Conservation (phyloP, 2,888 invertebrate species). For the Conistra vaccinii region DNA sequence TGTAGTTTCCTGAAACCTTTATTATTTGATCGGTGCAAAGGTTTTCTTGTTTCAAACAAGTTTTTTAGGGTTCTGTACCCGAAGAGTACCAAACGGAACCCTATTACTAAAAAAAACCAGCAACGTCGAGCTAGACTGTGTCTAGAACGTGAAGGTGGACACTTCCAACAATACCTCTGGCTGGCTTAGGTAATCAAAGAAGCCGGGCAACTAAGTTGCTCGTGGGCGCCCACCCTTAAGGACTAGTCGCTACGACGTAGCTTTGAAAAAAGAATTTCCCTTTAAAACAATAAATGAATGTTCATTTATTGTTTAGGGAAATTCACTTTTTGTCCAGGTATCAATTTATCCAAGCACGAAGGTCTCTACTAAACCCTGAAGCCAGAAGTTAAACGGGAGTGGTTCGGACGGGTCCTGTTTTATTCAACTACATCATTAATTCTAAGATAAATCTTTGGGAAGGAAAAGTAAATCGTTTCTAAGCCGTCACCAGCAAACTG, state of each 20-base stretch:
- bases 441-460: neutral
- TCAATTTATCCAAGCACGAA: neutral
- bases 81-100: too few species aligned
- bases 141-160: too few species aligned
- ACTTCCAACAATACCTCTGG: too few species aligned
- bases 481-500: neutral
- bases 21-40: neutral
- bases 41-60: neutral
- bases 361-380: neutral
- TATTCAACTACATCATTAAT: neutral
- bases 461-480: neutral
- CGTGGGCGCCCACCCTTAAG: too few species aligned
- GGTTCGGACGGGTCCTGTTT: neutral
- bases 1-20: neutral
- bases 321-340: neutral
- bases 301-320: too few species aligned
- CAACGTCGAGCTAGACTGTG: too few species aligned
- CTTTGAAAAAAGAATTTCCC: too few species aligned
- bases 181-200: too few species aligned
- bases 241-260: too few species aligned
- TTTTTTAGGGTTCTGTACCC: neutral
- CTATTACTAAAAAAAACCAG: too few species aligned
- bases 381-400: neutral
- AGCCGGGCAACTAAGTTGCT: too few species aligned
- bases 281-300: too few species aligned